Percentiles rank a stretch among this genome's conserved stretches.
phyloP scores from a whole-genome alignment of 1,140 invertebrate species.

The Drosophila pseudoananassae region DNA sequence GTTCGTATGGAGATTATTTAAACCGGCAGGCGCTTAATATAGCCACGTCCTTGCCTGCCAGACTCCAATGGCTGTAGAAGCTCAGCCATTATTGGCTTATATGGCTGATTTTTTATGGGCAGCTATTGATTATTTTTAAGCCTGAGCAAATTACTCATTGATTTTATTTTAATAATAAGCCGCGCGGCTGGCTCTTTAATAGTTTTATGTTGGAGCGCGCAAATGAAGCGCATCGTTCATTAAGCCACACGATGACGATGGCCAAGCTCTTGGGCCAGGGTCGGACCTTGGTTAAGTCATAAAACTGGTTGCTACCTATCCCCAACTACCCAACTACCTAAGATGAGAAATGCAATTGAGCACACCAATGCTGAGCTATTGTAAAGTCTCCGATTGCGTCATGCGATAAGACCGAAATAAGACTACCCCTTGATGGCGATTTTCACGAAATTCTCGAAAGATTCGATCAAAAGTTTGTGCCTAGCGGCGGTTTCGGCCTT shows the following conservation, averaged over 20 bases:
- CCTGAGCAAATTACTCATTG: background rate
- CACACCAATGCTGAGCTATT: constrained; percentile 4
- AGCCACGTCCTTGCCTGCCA: background rate
- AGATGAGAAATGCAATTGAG: constrained; percentile 34
- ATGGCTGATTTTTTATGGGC: background rate
- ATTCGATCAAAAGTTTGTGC: background rate
- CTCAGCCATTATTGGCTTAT: background rate
- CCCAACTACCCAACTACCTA: background rate
- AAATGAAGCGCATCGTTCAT: constrained; percentile 51
- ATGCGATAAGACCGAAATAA: constrained; percentile 14
- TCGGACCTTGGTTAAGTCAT: constrained; percentile 9
- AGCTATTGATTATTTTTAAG: constrained; percentile 3
- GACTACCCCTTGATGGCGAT: background rate
- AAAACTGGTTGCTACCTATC: constrained; percentile 33
- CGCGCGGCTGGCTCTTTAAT: constrained; percentile 37
- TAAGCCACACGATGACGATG: constrained; percentile 15
- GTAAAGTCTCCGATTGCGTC: constrained; percentile 26
- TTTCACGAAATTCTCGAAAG: constrained; percentile 17
- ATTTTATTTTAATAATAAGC: constrained; percentile 27
- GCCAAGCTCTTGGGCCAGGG: constrained; percentile 3
- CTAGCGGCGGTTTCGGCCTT: constrained; percentile 25
- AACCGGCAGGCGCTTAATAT: background rate
- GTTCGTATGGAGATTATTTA: background rate
- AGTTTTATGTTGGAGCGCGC: constrained; percentile 51
- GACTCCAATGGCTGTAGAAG: background rate